A percentile compares a stretch with the other conserved stretches of the same genome.
phyloP scores from a whole-genome alignment of 2,797 vertebrate species.

The Vireo griseus region DNA sequence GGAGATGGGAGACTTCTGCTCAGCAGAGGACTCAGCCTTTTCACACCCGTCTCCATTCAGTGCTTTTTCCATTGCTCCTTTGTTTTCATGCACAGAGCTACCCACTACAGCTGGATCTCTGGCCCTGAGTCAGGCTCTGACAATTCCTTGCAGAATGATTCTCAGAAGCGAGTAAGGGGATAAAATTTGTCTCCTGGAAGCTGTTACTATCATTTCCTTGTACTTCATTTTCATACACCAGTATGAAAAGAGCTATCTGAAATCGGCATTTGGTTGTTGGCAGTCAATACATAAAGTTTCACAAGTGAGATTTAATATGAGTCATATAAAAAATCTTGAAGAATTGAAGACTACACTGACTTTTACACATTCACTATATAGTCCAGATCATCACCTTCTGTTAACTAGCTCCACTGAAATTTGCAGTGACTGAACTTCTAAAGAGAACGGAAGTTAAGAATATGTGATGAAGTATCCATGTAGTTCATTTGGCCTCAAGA shows the following conservation, averaged over 20 bases:
- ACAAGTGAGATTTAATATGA: neutral
- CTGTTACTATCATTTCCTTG: neutral
- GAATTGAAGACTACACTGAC: neutral
- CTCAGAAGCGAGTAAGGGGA: neutral
- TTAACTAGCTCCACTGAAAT: neutral
- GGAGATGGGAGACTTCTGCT: neutral
- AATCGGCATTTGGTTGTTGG: neutral
- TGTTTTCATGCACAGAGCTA: neutral
- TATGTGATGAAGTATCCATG: neutral
- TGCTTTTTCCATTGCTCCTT: neutral
- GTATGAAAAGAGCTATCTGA: neutral
- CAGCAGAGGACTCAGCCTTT: neutral
- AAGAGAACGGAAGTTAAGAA: neutral
- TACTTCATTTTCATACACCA: neutral
- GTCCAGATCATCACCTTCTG: neutral
- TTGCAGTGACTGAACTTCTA: neutral
- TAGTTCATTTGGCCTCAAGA: neutral
- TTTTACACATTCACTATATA: neutral
- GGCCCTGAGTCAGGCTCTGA: neutral
- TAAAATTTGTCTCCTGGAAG: neutral
- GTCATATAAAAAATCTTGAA: neutral
- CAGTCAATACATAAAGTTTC: neutral
- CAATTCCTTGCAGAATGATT: neutral
- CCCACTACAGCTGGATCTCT: neutral
- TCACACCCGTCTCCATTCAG: accelerated